Evolutionary conservation across 2,888 invertebrate genomes (phyloP), one percentile per base, ranked within the genome.

Genomic region (Tanaodytes sp.): DNA sequence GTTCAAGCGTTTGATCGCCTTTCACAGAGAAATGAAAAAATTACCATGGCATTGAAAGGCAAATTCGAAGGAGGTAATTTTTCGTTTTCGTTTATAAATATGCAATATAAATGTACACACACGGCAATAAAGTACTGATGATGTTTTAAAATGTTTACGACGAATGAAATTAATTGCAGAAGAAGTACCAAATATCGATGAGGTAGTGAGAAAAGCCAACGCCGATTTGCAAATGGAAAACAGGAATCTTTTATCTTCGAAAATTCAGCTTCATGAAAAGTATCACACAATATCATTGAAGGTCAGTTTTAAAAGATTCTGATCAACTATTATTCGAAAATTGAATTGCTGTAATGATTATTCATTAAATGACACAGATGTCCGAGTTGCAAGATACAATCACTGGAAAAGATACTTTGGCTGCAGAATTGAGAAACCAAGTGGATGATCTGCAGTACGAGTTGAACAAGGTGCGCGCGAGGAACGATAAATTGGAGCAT

Each of bases 361-460:
- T n/a, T n/a, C n/a, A n/a, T n/a, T n/a, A n/a, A n/a, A n/a, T n/a
- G n/a, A n/a, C n/a, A n/a, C n/a, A 88, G 86, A 93, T 95, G 86
- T 92, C 95, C 19, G 95, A 95, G 81, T 83, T 94, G 23, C 93
- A 94, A 84, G 96, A 97, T 80, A 92, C 93, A 0, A 89, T 96
- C 49, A 94, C 94, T 51, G 94, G 94, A 11, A 91, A 95, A 75
- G 97, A 98, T 86, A 97, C 97, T 0, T 94, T 97, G 86, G 94
- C 92, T 69, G 98, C 97, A 0, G 98, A 98, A 84, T 87, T 97
- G 52, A 92, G 95, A 83, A 98, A 97, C 85, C 96, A 97, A 87
- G 93, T 97, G 46, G 98, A 98, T 80, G 98, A 98, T 84, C 86
- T 97, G 52, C 96, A 97, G 83, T 98, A 96, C 80, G 96, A 96